These are phyloP conservation scores for Argyrosomus japonicus DNA, from an alignment of 2,113 vertebrate species.

Conservation along the genomic window DNA sequence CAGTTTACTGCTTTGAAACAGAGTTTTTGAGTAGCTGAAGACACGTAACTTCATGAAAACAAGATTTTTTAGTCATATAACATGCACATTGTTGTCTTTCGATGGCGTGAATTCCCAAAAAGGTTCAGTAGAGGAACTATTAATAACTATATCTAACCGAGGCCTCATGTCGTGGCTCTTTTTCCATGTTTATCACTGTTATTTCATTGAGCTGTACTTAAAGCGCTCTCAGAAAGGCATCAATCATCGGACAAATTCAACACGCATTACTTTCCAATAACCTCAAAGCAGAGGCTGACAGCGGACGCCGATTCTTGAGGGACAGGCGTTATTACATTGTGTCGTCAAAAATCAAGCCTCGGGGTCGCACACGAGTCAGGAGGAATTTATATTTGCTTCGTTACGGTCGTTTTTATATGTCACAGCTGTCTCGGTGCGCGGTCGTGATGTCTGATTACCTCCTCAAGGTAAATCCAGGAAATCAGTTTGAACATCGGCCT, in stretches of 20 bases:
- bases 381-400: conserved; percentile 26
- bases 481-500: neutral
- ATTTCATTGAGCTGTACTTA: conserved; percentile 18
- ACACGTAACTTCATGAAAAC: neutral
- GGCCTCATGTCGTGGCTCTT: neutral
- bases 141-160: neutral
- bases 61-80: neutral
- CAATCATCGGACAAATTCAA: conserved; percentile 30
- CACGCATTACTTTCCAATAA: conserved; percentile 43
- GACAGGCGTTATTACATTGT: conserved; percentile 36
- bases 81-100: neutral
- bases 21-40: neutral
- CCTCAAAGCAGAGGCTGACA: conserved; percentile 23
- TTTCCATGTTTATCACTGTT: conserved; percentile 32
- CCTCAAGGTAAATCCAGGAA: conserved; percentile 27
- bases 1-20: neutral
- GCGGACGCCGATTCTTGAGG: conserved; percentile 11
- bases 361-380: conserved; percentile 11
- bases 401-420: conserved; percentile 14
- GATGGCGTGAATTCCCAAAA: neutral
- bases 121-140: neutral
- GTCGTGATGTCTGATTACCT: conserved; percentile 39
- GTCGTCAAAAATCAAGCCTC: conserved; percentile 21
- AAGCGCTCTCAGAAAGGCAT: conserved; percentile 22
- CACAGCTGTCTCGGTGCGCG: conserved; percentile 8